phyloP scores from a whole-genome alignment of 2,113 vertebrate species.

The Melanotaenia duboulayi region DNA sequence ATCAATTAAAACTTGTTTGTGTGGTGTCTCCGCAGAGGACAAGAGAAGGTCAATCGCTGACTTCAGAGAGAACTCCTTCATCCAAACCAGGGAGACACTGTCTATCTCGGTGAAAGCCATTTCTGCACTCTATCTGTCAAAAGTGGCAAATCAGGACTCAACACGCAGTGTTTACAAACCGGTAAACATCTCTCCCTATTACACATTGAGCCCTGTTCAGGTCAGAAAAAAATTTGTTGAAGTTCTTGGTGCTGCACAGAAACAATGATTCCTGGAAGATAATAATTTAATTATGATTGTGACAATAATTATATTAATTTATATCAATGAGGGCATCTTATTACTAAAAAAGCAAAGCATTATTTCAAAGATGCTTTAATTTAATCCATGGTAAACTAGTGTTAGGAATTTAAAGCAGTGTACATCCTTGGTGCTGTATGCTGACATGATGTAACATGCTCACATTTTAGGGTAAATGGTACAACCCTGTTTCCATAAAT shows the following conservation, averaged over 20 bases:
- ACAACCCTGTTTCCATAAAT: background rate
- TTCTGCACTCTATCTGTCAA: constrained; percentile 82
- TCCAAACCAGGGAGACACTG: constrained; percentile 62
- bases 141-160: constrained; percentile 65
- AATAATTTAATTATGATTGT: background rate
- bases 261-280: background rate
- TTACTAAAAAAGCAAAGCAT: too few species aligned
- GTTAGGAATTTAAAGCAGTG: too few species aligned
- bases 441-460: background rate
- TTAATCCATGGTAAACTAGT: background rate
- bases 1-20: background rate
- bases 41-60: constrained; percentile 72
- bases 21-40: constrained; percentile 70
- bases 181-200: constrained; percentile 54
- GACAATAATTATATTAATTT: background rate
- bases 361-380: background rate
- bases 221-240: background rate
- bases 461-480: background rate
- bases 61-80: constrained; percentile 64
- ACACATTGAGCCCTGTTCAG: background rate
- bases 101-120: constrained; percentile 79
- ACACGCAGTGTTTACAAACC: constrained; percentile 43
- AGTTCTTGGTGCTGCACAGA: too few species aligned
- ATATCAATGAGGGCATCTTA: background rate
- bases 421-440: too few species aligned